Evolutionary conservation across 2,797 vertebrate genomes (phyloP).

Genomic region (Eospalax fontanierii): DNA sequence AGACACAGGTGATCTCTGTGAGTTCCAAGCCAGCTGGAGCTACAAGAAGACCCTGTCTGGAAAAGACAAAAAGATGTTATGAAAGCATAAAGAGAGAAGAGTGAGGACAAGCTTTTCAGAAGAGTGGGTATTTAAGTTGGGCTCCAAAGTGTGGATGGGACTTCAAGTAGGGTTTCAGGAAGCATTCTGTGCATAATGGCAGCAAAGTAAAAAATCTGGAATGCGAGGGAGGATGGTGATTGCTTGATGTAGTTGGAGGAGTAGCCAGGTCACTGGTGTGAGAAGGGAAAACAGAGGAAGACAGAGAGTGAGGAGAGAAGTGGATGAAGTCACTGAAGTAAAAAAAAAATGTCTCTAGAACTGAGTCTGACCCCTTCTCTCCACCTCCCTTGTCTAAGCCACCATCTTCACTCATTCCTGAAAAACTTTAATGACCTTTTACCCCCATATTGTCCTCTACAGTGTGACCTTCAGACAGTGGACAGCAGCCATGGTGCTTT

Average conservation of each 20-base stretch:
- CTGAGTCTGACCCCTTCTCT: conserved; percentile 30
- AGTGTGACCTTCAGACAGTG: neutral
- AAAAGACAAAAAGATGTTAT: too few relatives aligned
- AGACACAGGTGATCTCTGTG: too few relatives aligned
- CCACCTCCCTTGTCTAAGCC: neutral
- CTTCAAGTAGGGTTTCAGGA: neutral
- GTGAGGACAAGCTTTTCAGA: neutral
- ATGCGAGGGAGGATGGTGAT: neutral
- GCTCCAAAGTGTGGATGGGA: conserved; percentile 3
- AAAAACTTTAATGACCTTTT: conserved; percentile 6
- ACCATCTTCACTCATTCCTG: neutral
- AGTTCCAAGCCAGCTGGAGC: too few relatives aligned
- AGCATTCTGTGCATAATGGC: neutral
- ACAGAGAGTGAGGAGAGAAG: neutral
- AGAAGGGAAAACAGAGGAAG: neutral
- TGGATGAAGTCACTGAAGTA: neutral
- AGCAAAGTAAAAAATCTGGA: conserved; percentile 18
- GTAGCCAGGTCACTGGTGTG: neutral
- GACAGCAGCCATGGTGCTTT: neutral
- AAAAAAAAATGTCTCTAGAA: too few relatives aligned
- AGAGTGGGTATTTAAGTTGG: conserved; percentile 19
- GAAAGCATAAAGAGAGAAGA: neutral
- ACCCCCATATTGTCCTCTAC: neutral
- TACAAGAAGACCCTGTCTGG: too few relatives aligned
- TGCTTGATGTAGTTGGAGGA: neutral